Evolutionary conservation across 2,113 vertebrate genomes (phyloP).

Genomic region (Xiphophorus couchianus): DNA sequence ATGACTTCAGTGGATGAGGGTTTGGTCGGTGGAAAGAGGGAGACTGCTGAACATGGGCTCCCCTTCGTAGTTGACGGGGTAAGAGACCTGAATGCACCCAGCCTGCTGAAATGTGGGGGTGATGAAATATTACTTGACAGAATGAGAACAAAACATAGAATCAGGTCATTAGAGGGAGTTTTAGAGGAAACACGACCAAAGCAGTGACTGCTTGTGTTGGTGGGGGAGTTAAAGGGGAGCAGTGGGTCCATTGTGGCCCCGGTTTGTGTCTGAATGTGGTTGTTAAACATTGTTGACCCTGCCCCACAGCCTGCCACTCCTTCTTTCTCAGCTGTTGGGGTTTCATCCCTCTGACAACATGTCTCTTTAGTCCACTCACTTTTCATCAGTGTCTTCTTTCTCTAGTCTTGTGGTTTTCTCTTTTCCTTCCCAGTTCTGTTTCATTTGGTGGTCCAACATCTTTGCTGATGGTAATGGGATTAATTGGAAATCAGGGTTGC

Average conservation of each 20-base stretch:
- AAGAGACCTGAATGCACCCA: slow-evolving; percentile 53
- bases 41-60: slow-evolving; percentile 64
- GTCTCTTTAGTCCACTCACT: not conserved
- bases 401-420: not conserved
- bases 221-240: slow-evolving; percentile 18
- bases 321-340: slow-evolving; percentile 45
- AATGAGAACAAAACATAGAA: slow-evolving; percentile 41
- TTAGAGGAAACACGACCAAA: not conserved
- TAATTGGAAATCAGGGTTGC: slow-evolving; percentile 44
- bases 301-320: slow-evolving; percentile 37
- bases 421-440: not conserved
- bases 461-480: slow-evolving; percentile 61
- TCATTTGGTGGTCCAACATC: slow-evolving; percentile 31
- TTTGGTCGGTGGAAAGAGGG: slow-evolving; percentile 51
- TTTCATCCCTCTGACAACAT: slow-evolving; percentile 5
- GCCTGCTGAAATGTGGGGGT: slow-evolving; percentile 31
- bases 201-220: slow-evolving; percentile 19
- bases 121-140: slow-evolving; percentile 43
- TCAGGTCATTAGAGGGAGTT: slow-evolving; percentile 1
- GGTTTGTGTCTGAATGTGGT: slow-evolving; percentile 40
- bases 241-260: slow-evolving; percentile 53
- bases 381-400: not conserved
- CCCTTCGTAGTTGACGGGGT: slow-evolving; percentile 68
- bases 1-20: slow-evolving; percentile 67
- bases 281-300: slow-evolving; percentile 39